These are phyloP conservation scores for Delphinus delphis DNA, from an alignment of 2,113 vertebrate genomes.

Conservation along the genomic window DNA sequence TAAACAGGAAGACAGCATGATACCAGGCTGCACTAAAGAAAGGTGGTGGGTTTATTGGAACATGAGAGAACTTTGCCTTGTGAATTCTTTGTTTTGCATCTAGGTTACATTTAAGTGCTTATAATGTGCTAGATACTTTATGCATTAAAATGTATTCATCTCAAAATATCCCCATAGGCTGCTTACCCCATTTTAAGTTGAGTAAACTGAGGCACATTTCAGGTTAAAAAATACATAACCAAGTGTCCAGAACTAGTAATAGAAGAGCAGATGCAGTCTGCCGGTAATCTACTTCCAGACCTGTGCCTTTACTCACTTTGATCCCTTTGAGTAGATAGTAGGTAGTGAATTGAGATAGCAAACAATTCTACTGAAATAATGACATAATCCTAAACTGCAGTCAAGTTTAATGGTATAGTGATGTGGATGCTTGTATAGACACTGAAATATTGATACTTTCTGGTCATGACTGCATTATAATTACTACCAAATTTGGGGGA, in stretches of 20 bases:
- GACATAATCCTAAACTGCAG: not conserved
- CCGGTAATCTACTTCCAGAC: not conserved
- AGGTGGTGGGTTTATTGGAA: not conserved
- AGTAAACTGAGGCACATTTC: not conserved
- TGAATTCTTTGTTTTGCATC: constrained; percentile 11
- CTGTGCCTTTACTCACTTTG: not conserved
- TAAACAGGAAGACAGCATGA: not conserved
- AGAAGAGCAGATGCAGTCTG: not conserved
- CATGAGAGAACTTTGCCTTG: not conserved
- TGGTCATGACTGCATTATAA: not conserved
- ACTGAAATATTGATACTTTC: not conserved
- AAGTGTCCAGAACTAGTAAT: not conserved
- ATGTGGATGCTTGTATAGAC: not conserved
- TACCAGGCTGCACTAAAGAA: not conserved
- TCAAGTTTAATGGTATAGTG: not conserved
- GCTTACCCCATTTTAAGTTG: constrained; percentile 9
- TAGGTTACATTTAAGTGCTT: not conserved
- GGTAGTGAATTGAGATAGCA: not conserved
- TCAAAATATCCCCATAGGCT: not conserved
- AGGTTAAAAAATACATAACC: not conserved
- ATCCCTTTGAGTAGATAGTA: not conserved
- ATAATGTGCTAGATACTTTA: not conserved
- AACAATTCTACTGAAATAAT: not conserved
- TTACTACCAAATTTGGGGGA: not conserved
- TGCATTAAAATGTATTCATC: not conserved